Base-by-base conservation (phyloP, 2,888 invertebrate species). In the Ryuthela nishihirai region DNA sequence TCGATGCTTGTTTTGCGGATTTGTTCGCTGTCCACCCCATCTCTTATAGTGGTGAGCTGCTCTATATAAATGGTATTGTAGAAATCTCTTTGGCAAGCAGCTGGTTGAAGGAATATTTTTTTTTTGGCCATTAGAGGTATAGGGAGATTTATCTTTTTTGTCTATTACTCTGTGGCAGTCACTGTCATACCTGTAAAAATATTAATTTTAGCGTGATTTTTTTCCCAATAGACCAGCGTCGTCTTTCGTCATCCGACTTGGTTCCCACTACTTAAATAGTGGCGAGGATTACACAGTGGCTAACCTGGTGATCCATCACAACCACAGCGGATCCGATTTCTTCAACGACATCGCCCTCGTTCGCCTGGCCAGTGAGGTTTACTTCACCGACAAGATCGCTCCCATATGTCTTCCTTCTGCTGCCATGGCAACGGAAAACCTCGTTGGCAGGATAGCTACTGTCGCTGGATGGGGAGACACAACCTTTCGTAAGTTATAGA, bases 391-490 rank as follows among this genome's bases (percentile, higher is more conserved):
- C 38, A 54, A 50, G 46, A 38, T 54, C 4, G 54, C 54, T 1
- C 54, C 60, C 32, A 49, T 60, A 12, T 60, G 60, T 21, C 23
- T 60, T 17, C 60, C 60, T 1, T 12, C 17, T 12, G 6, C 41
- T 0, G 36, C 45, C 1, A 49, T 54, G 45, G 26, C 26, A 2
- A 3, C 3, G 10, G 21, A 32, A 3, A 24, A 25, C 15, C 25
- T 60, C 1, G 60, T 54, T 1, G 60, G 38, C 2, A 44, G 38
- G n/a, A 21, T 34, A 20, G 60, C 54, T 4, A 46, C 42, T 0
- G 60, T 60, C 0, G 46, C 54, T 1, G 60, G 54, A 9, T 60
- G 60, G 60, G 60, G 60, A 4, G 60, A 60, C 26, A 42, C 42
- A 2, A n/a, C 24, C 2, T 60, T 50, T 21, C 20, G 60, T 60